Evolutionary conservation across 2,797 vertebrate species (phyloP), one percentile per base, ranked within the genome.

Genomic region (Gadopsis bispinosus): DNA sequence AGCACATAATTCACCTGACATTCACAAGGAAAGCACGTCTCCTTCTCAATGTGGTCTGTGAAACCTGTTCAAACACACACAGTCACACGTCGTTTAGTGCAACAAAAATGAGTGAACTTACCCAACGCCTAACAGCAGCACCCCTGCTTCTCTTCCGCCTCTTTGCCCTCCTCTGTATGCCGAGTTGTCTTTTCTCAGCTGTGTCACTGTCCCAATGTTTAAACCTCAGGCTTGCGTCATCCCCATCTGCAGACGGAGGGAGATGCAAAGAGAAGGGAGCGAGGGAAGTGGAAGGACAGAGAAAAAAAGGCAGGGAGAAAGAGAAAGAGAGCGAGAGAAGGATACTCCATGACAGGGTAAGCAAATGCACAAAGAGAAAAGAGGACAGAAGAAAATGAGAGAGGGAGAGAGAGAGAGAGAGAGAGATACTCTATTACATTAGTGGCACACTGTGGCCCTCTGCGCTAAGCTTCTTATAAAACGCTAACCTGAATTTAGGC

Each of bases 401-500:
- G 62, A 4, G 66, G 33, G 58, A 68, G 67, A 65, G 77, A 58
- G 78, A 48, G 78, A 56, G 83, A 50, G 87, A 69, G 89, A 72
- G 88, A 85, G 87, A 87, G 72, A 89, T 84, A 91, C 84, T 87
- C 92, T 84, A 92, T 93, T 94, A 94, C 94, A 94, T 94, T 94
- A 92, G 92, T 91, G 90, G 92, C 91, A 91, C 93, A 92, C 92
- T 91, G 89, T 93, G 93, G 90, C 92, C 92, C 88, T 93, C 87
- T 94, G 85, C 85, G 88, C 85, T 95, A 95, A 96, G 94, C 95
- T 95, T 87, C 94, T 95, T 95, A 95, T 93, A 91, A 95, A 94
- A 94, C 88, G 82, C 89, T 94, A 93, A 95, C 94, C 93, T 94
- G 95, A 94, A 95, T 94, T 95, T 93, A 90, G 92, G 91, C 89